Base-by-base conservation (phyloP, 1,140 invertebrate genomes). In the Drosophila teissieri region DNA sequence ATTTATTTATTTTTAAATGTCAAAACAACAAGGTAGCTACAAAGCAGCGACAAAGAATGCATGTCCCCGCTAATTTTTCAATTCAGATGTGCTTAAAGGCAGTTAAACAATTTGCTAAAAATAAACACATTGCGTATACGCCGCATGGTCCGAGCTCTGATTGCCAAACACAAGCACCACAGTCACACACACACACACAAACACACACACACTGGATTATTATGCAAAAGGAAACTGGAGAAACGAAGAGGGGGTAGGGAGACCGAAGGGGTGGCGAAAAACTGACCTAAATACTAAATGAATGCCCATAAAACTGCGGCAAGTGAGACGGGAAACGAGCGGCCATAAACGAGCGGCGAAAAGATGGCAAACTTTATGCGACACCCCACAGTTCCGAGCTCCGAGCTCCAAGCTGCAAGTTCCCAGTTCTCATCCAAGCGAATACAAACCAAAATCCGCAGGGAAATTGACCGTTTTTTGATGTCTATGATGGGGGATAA, bases 101-200 rank as follows among this genome's bases (percentile, higher is more conserved):
- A 77, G 73, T 88, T 89, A 89, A 88, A 78, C 80, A 89, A 89
- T 88, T 88, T 88, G 68, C 84, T 88, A 88, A 80, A 88, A 89
- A 88, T 88, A 88, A 80, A 88, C 27, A 44, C 45, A 27, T 89
- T 88, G 85, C 84, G 84, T 80, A 88, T 80, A 72, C 84, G 80
- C 63, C 55, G 73, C 73, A 40, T 85, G 58, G 55, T 27, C 49
- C 22, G 45, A 42, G 51, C 53, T 56, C 73, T 67, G 68, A 64
- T 73, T 54, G 63, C 49, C 44, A 63, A 24, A 55, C 52, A 42
- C 51, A 49, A 45, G 46, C 64, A 75, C 49, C 44, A 46, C 44
- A 46, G 12, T 14, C 2, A 31, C 7, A 31, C 31, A 8, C 31
- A 31, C 31, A 56, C 31, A 60, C 36, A 39, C 22, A 24, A 36